Percentiles rank a stretch among this genome's conserved stretches.
phyloP scores from a whole-genome alignment of 64 coral and sea anemone species.

The Acropora yongei region DNA sequence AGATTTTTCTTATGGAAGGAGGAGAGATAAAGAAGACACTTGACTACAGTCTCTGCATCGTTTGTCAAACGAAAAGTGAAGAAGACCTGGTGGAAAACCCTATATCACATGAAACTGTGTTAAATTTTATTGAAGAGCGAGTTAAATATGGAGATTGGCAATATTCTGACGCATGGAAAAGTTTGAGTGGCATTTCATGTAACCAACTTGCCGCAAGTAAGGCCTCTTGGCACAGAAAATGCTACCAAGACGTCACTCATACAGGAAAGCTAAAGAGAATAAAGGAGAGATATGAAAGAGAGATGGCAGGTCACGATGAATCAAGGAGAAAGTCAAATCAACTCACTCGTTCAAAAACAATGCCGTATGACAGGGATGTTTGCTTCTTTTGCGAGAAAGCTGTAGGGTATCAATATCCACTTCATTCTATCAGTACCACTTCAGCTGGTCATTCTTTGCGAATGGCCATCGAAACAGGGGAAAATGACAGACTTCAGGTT shows the following conservation, averaged over 20 bases:
- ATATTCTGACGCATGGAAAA: slow-evolving; percentile 29
- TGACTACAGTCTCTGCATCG: slow-evolving; percentile 34
- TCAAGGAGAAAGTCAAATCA: too few species aligned
- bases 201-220: slow-evolving; percentile 9
- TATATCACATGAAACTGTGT: slow-evolving; percentile 32
- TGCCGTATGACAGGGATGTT: slow-evolving; percentile 41
- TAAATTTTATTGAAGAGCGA: slow-evolving; percentile 46
- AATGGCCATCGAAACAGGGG: not conserved
- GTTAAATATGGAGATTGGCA: slow-evolving; percentile 30
- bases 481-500: slow-evolving; percentile 2
- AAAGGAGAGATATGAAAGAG: slow-evolving; percentile 47
- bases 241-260: slow-evolving; percentile 33
- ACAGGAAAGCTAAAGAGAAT: slow-evolving; percentile 36
- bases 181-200: not conserved
- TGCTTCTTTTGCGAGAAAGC: not conserved
- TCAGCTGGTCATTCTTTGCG: slow-evolving; percentile 19
- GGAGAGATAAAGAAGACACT: slow-evolving; percentile 18
- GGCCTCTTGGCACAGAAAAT: slow-evolving; percentile 28
- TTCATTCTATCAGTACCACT: not conserved
- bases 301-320: not conserved
- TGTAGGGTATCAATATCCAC: not conserved
- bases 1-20: slow-evolving; percentile 30
- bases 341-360: slow-evolving; percentile 1
- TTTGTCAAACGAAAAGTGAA: slow-evolving; percentile 41
- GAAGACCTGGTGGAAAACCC: slow-evolving; percentile 11